Evolutionary conservation across 2,888 invertebrate species (phyloP).

Genomic region (Cryptus armator): DNA sequence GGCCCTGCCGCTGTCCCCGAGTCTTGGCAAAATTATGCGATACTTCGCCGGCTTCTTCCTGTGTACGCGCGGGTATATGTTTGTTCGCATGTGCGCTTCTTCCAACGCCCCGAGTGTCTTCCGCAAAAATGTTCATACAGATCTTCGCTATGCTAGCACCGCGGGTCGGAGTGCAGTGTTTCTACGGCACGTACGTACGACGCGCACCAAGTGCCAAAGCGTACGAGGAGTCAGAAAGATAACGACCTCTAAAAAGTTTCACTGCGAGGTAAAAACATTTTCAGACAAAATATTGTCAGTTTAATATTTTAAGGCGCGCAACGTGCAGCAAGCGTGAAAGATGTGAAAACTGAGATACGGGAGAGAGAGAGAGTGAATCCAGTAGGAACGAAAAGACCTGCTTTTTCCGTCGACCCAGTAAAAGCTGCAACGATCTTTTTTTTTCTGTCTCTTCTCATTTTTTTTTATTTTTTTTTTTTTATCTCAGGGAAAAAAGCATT

Average conservation of each 20-base stretch:
- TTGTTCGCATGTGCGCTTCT: not conserved
- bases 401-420: slow-evolving; percentile 65
- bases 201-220: not conserved
- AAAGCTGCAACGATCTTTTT: slow-evolving; percentile 67
- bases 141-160: not conserved
- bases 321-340: slow-evolving; percentile 19
- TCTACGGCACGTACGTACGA: not conserved
- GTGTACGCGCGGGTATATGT: not conserved
- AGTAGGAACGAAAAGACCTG: not conserved
- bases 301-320: slow-evolving; percentile 10
- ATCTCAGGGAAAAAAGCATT: slow-evolving; percentile 29
- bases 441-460: not conserved
- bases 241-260: slow-evolving; percentile 6
- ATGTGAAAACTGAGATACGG: slow-evolving; percentile 25
- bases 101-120: not conserved
- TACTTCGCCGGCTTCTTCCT: slow-evolving; percentile 73
- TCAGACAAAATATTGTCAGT: slow-evolving; percentile 20
- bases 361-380: not conserved
- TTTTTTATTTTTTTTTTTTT: slow-evolving; percentile 11
- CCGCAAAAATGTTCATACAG: not conserved
- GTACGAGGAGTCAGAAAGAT: not conserved
- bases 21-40: slow-evolving; percentile 73
- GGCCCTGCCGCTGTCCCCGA: slow-evolving; percentile 25
- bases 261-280: slow-evolving; percentile 3
- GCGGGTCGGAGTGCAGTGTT: not conserved